Base-by-base conservation (phyloP, 2,113 vertebrate species). In the Psittacus erithacus region DNA sequence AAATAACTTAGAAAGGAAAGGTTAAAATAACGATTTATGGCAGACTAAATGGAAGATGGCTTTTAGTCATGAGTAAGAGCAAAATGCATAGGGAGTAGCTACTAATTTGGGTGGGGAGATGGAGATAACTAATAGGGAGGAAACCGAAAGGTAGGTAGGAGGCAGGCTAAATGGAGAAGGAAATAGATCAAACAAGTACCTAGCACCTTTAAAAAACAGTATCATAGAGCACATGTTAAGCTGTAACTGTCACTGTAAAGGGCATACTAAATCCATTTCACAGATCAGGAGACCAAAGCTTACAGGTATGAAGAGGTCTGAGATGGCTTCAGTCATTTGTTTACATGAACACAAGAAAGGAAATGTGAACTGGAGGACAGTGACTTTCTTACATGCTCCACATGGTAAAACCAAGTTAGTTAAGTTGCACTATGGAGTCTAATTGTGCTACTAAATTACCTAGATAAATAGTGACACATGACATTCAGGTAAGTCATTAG, bases 91-190 rank as follows among this genome's bases (percentile, higher is more conserved):
- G 44, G 91, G 73, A 94, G 46, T 13, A 88, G 33, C 50, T 64
- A 68, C 62, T 81, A 63, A 84, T 84, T 47, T 78, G 92, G 88
- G 94, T 76, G 95, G 93, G 57, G 86, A 95, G 80, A 81, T 78
- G 86, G 68, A 92, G 95, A 92, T 95, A 82, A 90, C 0, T 5
- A 59, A 60, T 67, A 84, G 29, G 73, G 82, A 97, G 88, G 91
- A 86, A 91, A 86, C 73, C 2, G 3, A 59, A 75, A 86, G 31
- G 19, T 11, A 59, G 25, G 80, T 81, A 29, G 86, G 92, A 95
- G 76, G 94, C 35, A 73, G 52, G 38, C 17, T 50, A 60, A 68
- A 84, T 41, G 38, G 49, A 67, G 38, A 20, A 63, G 31, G 20
- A 75, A 20, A 23, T 1, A n/a, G 49, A 84, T 85, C 50, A 86